Percentiles rank a stretch among this genome's conserved stretches.
These are phyloP conservation scores for Tachystola acroxantha DNA, from an alignment of 2,888 invertebrate species.

Conservation along the genomic window DNA sequence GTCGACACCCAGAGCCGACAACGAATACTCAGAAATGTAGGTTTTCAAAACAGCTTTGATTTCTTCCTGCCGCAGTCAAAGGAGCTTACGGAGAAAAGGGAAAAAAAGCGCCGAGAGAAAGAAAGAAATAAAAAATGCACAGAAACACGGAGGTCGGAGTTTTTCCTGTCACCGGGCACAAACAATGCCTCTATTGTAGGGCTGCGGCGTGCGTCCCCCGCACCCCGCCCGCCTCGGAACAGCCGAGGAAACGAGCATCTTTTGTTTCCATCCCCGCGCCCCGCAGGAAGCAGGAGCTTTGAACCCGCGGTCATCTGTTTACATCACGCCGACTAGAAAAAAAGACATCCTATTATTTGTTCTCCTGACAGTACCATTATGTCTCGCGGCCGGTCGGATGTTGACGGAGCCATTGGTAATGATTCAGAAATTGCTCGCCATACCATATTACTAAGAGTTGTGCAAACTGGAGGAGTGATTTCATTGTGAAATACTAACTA, in stretches of 20 bases:
- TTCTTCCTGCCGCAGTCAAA: conserved; percentile 61
- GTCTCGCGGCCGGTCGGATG: conserved; percentile 1
- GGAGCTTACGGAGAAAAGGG: conserved; percentile 50
- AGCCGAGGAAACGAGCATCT: conserved; percentile 74
- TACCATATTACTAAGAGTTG: not conserved
- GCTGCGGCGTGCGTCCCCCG: conserved; percentile 29
- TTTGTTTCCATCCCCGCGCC: conserved; percentile 63
- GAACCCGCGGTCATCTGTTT: conserved; percentile 73
- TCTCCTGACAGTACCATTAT: conserved; percentile 25
- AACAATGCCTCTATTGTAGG: conserved; percentile 73
- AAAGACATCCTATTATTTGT: conserved; percentile 51
- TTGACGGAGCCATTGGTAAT: conserved; percentile 3
- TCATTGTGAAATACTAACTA: not conserved
- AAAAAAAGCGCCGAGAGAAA: conserved; percentile 49
- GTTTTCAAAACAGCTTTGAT: conserved; percentile 62
- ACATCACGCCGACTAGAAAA: conserved; percentile 58
- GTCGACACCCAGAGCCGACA: not conserved
- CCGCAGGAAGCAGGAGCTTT: conserved; percentile 63
- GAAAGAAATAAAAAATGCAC: conserved; percentile 73
- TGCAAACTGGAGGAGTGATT: not conserved
- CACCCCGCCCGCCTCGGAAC: conserved; percentile 36
- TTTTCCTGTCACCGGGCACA: conserved; percentile 78
- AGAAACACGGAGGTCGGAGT: conserved; percentile 77
- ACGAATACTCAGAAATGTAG: conserved; percentile 33
- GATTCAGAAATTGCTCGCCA: not conserved